Conservation (phyloP, 2,113 vertebrate genomes). For the Indicator indicator region DNA sequence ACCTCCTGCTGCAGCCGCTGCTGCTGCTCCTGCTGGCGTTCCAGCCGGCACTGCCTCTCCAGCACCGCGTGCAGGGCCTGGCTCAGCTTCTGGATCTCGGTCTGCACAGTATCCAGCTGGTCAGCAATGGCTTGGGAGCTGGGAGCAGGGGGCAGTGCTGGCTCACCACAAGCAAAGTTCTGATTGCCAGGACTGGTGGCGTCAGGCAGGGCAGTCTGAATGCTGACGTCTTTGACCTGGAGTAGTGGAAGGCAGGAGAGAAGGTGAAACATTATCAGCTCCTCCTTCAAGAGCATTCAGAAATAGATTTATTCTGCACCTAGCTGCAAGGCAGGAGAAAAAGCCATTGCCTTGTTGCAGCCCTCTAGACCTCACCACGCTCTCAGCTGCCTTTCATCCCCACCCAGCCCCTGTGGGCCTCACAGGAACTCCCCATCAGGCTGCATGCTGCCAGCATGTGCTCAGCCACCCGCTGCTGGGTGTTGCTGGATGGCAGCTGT, state of each 20-base stretch:
- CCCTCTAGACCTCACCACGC: background rate
- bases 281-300: accelerated
- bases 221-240: conserved; percentile 53
- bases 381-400: background rate
- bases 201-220: conserved; percentile 34
- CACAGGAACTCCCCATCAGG: accelerated
- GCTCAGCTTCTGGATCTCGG: conserved; percentile 78
- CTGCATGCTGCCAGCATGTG: background rate
- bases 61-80: conserved; percentile 77
- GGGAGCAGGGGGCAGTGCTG: background rate
- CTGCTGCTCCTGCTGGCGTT: conserved; percentile 83
- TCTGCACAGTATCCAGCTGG: conserved; percentile 77
- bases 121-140: conserved; percentile 26
- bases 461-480: background rate
- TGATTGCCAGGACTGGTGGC: background rate
- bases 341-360: background rate
- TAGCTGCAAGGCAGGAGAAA: background rate
- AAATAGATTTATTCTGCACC: background rate
- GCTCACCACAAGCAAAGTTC: background rate
- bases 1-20: conserved; percentile 86
- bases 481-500: background rate
- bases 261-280: background rate
- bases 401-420: background rate
- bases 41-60: conserved; percentile 79
- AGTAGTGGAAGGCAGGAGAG: background rate